These are phyloP conservation scores for Polypterus bichir DNA, from an alignment of 2,113 vertebrate species.

Conservation along the genomic window DNA sequence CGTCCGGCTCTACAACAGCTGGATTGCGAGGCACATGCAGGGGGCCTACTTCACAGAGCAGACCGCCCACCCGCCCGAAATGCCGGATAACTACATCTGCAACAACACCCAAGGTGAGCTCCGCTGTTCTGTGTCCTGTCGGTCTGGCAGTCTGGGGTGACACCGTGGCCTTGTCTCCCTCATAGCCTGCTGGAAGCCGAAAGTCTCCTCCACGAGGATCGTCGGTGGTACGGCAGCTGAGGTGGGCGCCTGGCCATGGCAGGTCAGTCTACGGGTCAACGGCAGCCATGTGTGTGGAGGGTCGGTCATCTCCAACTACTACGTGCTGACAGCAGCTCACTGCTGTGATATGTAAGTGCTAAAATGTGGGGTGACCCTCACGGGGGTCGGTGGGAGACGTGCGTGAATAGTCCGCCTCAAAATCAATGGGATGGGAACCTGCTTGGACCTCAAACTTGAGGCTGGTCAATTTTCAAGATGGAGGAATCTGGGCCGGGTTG, in stretches of 20 bases:
- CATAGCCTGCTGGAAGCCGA: constrained; percentile 23
- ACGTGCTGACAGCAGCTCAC: constrained; percentile 54
- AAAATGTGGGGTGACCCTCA: too few relatives aligned
- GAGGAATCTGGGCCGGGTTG: too few relatives aligned
- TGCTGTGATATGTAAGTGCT: constrained; percentile 47
- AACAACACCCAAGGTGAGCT: not conserved
- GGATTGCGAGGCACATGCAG: constrained; percentile 36
- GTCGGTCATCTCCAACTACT: constrained; percentile 42
- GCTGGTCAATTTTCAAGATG: too few relatives aligned
- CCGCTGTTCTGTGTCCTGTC: not conserved
- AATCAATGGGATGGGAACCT: too few relatives aligned
- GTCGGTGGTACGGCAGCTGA: constrained; percentile 46
- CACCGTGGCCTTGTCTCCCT: too few relatives aligned
- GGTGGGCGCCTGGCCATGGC: constrained; percentile 53
- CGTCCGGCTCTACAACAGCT: constrained; percentile 58
- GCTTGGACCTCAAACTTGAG: too few relatives aligned
- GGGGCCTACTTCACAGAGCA: too few relatives aligned
- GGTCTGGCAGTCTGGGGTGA: too few relatives aligned
- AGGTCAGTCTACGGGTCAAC: constrained; percentile 48
- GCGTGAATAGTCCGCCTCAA: too few relatives aligned
- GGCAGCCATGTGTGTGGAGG: constrained; percentile 46
- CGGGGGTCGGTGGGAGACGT: too few relatives aligned
- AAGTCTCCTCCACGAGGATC: constrained; percentile 31
- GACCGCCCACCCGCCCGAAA: too few relatives aligned
- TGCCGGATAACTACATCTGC: too few relatives aligned